These are phyloP conservation scores for Hycleus phaleratus DNA, from an alignment of 1,140 invertebrate species.

Conservation along the genomic window DNA sequence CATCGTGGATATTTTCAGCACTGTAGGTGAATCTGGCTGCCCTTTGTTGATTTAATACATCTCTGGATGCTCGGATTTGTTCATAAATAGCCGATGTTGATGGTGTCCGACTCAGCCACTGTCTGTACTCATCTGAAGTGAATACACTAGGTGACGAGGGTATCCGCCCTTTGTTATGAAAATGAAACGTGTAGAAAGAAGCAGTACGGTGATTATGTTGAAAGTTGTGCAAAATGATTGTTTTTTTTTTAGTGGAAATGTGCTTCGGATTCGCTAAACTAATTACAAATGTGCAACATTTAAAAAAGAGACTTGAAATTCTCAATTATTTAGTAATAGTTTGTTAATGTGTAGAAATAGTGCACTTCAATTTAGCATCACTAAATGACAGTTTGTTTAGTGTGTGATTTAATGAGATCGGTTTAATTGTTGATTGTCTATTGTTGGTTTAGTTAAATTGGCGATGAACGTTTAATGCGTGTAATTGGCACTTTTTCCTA, in stretches of 20 bases:
- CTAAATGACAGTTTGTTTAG: too few species aligned
- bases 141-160: constrained; percentile 69
- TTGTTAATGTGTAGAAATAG: too few species aligned
- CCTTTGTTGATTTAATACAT: constrained; percentile 54
- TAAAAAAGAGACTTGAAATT: too few species aligned
- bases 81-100: constrained; percentile 90
- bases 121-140: constrained; percentile 83
- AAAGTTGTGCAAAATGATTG: not conserved
- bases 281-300: too few species aligned
- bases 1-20: constrained; percentile 82
- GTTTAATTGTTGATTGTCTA: not conserved
- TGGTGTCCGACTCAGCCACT: constrained; percentile 81
- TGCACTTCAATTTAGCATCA: too few species aligned
- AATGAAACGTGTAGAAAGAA: constrained; percentile 20
- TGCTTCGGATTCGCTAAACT: too few species aligned
- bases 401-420: constrained; percentile 3
- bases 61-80: constrained; percentile 67
- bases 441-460: not conserved
- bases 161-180: constrained; percentile 45
- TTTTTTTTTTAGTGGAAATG: too few species aligned
- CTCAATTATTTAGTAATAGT: too few species aligned
- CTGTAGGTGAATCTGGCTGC: constrained; percentile 75
- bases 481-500: not conserved
- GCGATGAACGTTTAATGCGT: constrained; percentile 4
- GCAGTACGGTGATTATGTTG: constrained; percentile 7